Base-by-base conservation (phyloP, 2,113 vertebrate genomes). In the Heterotis niloticus region DNA sequence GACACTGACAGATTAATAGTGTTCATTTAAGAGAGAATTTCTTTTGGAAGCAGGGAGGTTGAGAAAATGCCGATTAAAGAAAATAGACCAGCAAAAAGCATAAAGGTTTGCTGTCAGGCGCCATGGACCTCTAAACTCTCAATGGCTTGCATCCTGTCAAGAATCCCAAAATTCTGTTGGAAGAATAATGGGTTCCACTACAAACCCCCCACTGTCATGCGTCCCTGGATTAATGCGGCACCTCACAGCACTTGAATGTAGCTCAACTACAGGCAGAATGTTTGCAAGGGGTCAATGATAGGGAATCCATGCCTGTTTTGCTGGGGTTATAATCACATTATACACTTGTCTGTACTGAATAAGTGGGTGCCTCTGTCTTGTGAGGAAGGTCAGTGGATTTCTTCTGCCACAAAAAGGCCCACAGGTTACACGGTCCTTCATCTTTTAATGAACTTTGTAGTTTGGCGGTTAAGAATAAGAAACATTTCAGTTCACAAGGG, bases 381-480 rank as follows among this genome's bases (percentile, higher is more conserved):
- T 66, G 76, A 76, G 28, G 79, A 34, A 74, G 82, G 80, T 79
- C 77, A 81, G 73, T 65, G 68, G 82, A 79, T 79, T 79, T 68
- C 62, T 34, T 56, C 60, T 52, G 60, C 67, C 60, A 69, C 13
- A 57, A 73, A 83, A 60, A 73, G 14, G 54, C 67, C 66, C 26
- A 1, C 60, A 56, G 57, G 77, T 79, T 71, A 79, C 82, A 81
- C 76, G 66, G 70, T 79, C 73, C 54, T 73, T 68, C 80, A 74
- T 83, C 79, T 70, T 79, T 79, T 73, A 83, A 83, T 83, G 73
- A 81, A 81, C 80, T 83, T 83, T 83, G 80, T 79, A 83, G 80
- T 76, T 77, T 52, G 62, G 69, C 66, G 64, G 79, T 79, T 79
- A 79, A 81, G 77, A 77, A 54, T 54, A 74, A 81, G 74, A 64